phyloP scores from a whole-genome alignment of 2,797 vertebrate genomes.

The Cyprinodon diabolis region DNA sequence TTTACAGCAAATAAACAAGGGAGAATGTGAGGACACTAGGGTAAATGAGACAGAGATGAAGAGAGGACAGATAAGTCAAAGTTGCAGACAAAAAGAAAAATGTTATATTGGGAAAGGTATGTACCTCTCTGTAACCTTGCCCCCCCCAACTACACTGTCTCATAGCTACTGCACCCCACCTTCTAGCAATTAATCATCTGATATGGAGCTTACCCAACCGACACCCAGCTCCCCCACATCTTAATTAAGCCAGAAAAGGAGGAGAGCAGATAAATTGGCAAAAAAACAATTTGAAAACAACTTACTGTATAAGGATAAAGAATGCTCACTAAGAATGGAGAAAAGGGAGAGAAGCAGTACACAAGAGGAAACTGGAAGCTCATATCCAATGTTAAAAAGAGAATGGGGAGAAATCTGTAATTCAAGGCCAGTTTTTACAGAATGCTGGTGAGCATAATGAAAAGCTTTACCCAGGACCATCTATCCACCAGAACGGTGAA shows the following conservation, averaged over 20 bases:
- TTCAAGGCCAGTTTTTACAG: slow-evolving; percentile 48
- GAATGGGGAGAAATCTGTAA: slow-evolving; percentile 47
- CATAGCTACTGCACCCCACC: slow-evolving; percentile 71
- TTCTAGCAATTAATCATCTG: slow-evolving; percentile 84
- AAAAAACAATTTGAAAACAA: slow-evolving; percentile 16
- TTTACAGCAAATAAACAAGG: slow-evolving; percentile 67
- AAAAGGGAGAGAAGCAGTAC: slow-evolving; percentile 25
- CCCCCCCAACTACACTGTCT: slow-evolving; percentile 72
- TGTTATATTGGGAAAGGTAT: slow-evolving; percentile 32
- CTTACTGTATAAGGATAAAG: slow-evolving; percentile 18
- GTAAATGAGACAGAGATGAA: slow-evolving; percentile 74
- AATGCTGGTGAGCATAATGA: slow-evolving; percentile 62
- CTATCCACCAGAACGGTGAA: slow-evolving; percentile 72
- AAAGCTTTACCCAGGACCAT: slow-evolving; percentile 61
- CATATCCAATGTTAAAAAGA: slow-evolving; percentile 30
- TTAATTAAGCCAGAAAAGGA: slow-evolving; percentile 75
- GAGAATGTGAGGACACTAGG: slow-evolving; percentile 53
- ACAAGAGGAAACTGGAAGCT: slow-evolving; percentile 23
- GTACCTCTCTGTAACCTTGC: slow-evolving; percentile 77
- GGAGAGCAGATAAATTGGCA: slow-evolving; percentile 2
- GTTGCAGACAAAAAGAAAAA: slow-evolving; percentile 44
- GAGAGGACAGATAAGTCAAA: slow-evolving; percentile 41
- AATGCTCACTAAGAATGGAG: slow-evolving; percentile 38
- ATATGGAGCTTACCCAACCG: slow-evolving; percentile 83
- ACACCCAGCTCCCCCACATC: slow-evolving; percentile 77